Evolutionary conservation across 2,113 vertebrate genomes (phyloP).

Genomic region (Muntiacus reevesi): DNA sequence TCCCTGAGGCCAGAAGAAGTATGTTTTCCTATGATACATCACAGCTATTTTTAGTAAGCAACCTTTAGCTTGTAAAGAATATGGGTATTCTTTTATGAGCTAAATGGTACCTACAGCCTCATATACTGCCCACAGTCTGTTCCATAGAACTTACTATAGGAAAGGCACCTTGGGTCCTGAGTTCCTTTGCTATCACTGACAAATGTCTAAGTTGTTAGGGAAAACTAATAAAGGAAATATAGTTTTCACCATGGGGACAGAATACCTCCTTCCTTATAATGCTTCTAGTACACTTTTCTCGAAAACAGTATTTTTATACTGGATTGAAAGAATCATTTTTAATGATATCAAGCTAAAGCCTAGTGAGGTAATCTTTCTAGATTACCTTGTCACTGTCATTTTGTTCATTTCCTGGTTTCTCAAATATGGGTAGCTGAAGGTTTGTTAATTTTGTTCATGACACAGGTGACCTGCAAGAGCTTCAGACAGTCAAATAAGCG

Average conservation of each 20-base stretch:
- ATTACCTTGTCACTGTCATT: background rate
- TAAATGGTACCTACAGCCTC: background rate
- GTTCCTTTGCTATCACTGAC: background rate
- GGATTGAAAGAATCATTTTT: background rate
- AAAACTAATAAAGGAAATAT: background rate
- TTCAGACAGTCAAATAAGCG: background rate
- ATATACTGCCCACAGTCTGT: accelerated
- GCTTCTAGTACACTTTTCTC: background rate
- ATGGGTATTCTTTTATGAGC: background rate
- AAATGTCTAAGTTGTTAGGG: background rate
- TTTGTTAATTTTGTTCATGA: background rate
- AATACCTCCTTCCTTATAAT: background rate
- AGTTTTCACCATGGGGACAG: background rate
- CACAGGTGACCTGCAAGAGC: background rate
- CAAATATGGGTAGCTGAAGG: background rate
- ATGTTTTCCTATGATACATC: background rate
- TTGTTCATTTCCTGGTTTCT: background rate
- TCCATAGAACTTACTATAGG: background rate
- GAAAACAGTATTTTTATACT: background rate
- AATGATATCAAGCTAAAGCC: background rate
- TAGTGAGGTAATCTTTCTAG: background rate
- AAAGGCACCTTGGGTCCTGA: background rate
- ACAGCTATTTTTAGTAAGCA: accelerated
- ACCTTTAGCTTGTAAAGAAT: background rate
- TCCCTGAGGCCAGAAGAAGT: background rate